Base-by-base conservation (phyloP, 2,888 invertebrate species). In the Erebia epiphron region DNA sequence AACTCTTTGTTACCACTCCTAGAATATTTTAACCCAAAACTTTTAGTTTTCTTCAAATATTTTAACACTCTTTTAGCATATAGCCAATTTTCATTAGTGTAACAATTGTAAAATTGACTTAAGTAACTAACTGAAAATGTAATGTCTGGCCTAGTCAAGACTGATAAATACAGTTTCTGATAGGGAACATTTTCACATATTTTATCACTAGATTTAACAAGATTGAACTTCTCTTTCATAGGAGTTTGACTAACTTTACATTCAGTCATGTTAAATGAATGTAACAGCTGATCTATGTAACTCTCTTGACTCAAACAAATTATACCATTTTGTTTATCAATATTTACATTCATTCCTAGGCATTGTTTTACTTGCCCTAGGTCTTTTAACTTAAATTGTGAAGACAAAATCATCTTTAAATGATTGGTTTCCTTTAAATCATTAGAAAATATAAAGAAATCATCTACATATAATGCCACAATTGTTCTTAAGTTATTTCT, bases 51-150 rank as follows among this genome's bases (percentile, higher is more conserved):
- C 18, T 56, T 18, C 9, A 56, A 56, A 11, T 56, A 56, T 18
- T 21, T 56, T 56, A 56, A 21, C 9, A 56, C 18, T 56, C 21
- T 56, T 16, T 56, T 56, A 18, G 56, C 56, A 56, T 56, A 56
- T 8, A 5, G 10, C 56, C 56, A 56, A 56, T 56, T 10, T 18
- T 56, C 56, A 2, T 56, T 16, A 18, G 10, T 21, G 16, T 56
- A 56, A 56, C 18, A 56, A 21, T 21, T 21, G 3, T 56, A 11
- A 56, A 56, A 56, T 21, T 56, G 56, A 11, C 56, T 56, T 9
- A 56, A 21, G 11, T 21, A 56, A 18, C 11, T 21, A 1, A 56
- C 56, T 11, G 56, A 56, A 18, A 4, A 50, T 13, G 50, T 11
- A 56, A 56, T 56, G 11, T 56, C 56, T 2, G 56, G 52, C 5